Base-by-base conservation (phyloP, 2,888 invertebrate genomes). In the Venusia cambrica region DNA sequence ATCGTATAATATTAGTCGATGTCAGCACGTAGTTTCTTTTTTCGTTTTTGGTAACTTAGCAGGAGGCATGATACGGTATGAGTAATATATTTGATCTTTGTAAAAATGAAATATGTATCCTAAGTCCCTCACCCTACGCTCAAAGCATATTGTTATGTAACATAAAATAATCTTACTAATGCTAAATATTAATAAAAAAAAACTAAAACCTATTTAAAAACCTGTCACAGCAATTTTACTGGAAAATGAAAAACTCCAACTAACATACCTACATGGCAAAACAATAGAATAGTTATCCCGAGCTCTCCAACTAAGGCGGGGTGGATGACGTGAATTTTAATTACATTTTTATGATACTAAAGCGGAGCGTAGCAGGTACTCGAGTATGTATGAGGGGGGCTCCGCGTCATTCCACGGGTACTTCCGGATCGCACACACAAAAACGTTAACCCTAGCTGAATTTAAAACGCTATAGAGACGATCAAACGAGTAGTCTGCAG, bases 301-400 rank as follows among this genome's bases (percentile, higher is more conserved):
- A 47, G 54, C 64, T 60, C 64, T 62, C 45, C 52, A 60, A 58
- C 60, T 62, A 48, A 58, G 57, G 62, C 41, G 37, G 51, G 57
- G 58, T 48, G 72, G 73, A 73, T 69, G 73, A 75, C 68, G 72
- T 74, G 74, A 76, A 77, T 81, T 83, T 83, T 84, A 81, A 84
- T 81, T 81, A 78, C 75, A 79, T 81, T 80, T 81, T 81, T 81
- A 78, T 73, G 75, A 77, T 77, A 77, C 72, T 69, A 70, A 71
- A 78, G 72, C 73, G 64, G 51, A 60, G 64, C n/a, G 54, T 60
- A 62, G 64, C 51, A 59, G 63, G 54, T 61, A 63, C 65, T 76
- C 63, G 65, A 78, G 76, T 76, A 77, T 73, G 73, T 79, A 78
- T 69, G 75, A 72, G 75, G 70, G 63, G 57, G 62, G 59, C 61